Base-by-base conservation (phyloP, 2,797 vertebrate genomes). In the Sylvilagus floridanus region DNA sequence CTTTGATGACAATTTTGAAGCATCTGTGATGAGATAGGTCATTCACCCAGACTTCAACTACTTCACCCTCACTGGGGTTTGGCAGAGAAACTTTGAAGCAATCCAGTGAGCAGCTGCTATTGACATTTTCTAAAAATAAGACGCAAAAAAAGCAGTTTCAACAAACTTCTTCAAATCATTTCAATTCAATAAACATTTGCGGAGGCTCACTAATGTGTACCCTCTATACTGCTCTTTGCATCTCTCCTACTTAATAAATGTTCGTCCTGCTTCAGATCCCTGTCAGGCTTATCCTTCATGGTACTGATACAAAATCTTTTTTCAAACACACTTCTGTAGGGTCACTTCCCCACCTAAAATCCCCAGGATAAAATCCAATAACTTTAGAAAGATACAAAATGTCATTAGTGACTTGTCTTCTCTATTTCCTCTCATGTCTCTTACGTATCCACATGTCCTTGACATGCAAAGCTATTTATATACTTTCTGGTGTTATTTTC, bases 61-160 rank as follows among this genome's bases (percentile, higher is more conserved):
- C 91, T 62, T 97, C 93, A 96, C 84, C 88, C 82, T 96, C 73
- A 68, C 96, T 69, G 66, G 22, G 90, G 28, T 93, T 94, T 54
- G 76, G 78, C 0, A 1, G 30, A 92, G 35, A 11, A 88, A 88
- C 96, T 97, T 96, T 97, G 96, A 97, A 96, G 94, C 78, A 90
- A 94, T 32, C 83, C 85, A 95, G 90, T 94, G 96, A 96, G 93
- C 84, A 96, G 37, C 32, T 76, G 26, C 77, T 92, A 92, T 90
- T 97, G 96, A 94, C 96, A 96, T 96, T 96, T 97, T 96, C 96
- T 95, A 96, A 96, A 97, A 95, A 96, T 97, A 95, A 95, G 88
- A 88, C 8, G 4, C 24, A 77, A 91, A 78, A 95, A 96, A 57
- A 93, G 37, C 57, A 87, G 84, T 93, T 96, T 95, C 84, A 47